A percentile compares a stretch with the other conserved stretches of the same genome.
Conservation (phyloP, 2,888 invertebrate genomes). For the Troides aeacus region DNA sequence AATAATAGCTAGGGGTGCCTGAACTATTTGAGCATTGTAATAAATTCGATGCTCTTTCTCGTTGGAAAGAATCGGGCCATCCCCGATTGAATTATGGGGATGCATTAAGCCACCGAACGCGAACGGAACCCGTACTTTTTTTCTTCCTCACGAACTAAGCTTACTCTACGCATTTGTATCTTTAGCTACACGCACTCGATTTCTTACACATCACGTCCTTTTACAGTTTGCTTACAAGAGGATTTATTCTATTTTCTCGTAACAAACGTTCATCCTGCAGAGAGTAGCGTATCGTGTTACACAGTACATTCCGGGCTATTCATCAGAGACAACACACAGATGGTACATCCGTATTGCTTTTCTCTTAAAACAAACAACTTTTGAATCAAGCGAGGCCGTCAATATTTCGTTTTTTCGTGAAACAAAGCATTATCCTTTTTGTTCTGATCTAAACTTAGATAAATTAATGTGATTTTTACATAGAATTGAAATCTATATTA, state of each 20-base stretch:
- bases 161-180: slow-evolving; percentile 56
- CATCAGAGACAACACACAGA: slow-evolving; percentile 73
- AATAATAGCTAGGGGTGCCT: slow-evolving; percentile 79
- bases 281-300: slow-evolving; percentile 63
- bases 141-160: slow-evolving; percentile 64
- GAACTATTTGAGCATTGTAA: slow-evolving; percentile 73
- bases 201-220: slow-evolving; percentile 56
- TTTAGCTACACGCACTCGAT: slow-evolving; percentile 47
- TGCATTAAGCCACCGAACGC: slow-evolving; percentile 75
- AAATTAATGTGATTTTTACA: slow-evolving; percentile 51
- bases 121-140: slow-evolving; percentile 61
- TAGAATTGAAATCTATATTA: no score
- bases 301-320: slow-evolving; percentile 60
- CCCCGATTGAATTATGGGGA: slow-evolving; percentile 77
- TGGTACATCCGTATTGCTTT: slow-evolving; percentile 74
- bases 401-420: slow-evolving; percentile 72
- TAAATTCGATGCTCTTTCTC: slow-evolving; percentile 79
- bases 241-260: slow-evolving; percentile 54
- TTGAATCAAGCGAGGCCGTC: slow-evolving; percentile 74
- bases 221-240: slow-evolving; percentile 55
- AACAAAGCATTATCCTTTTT: slow-evolving; percentile 62
- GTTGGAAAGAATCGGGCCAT: slow-evolving; percentile 69
- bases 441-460: slow-evolving; percentile 65
- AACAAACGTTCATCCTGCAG: slow-evolving; percentile 53
- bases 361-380: slow-evolving; percentile 76